phyloP scores from a whole-genome alignment of 2,888 invertebrate genomes.

The Cantharis rustica region DNA sequence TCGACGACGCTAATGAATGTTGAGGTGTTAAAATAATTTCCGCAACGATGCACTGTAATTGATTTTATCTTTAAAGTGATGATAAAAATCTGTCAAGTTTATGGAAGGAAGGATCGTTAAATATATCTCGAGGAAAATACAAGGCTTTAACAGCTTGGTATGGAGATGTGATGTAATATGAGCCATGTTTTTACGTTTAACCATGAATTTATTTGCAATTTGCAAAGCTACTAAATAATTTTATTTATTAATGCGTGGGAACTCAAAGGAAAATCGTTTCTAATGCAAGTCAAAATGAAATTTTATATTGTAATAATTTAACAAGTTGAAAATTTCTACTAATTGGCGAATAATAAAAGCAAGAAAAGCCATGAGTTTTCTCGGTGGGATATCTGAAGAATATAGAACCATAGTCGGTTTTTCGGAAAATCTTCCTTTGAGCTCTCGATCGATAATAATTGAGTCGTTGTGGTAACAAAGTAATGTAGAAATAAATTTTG shows the following conservation, averaged over 20 bases:
- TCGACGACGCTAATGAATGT: background rate
- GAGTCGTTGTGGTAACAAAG: background rate
- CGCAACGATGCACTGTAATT: constrained; percentile 7
- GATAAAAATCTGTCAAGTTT: constrained; percentile 20
- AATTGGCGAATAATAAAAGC: background rate
- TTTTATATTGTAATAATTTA: background rate
- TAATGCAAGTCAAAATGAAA: background rate
- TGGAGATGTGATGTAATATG: constrained; percentile 22
- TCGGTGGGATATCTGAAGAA: too few relatives aligned
- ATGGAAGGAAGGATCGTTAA: constrained; percentile 17
- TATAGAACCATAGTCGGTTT: too few relatives aligned
- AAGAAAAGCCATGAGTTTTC: too few relatives aligned
- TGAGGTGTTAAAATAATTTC: constrained; percentile 15
- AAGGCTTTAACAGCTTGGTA: constrained; percentile 15
- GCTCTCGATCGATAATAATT: background rate
- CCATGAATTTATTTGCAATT: constrained; percentile 14
- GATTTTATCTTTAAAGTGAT: constrained; percentile 13
- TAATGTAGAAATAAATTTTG: background rate
- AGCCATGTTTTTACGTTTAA: constrained; percentile 17
- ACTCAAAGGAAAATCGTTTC: constrained; percentile 9
- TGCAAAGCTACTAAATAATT: constrained; percentile 16
- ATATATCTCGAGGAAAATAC: constrained; percentile 12
- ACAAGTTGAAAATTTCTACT: background rate
- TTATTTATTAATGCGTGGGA: constrained; percentile 19
- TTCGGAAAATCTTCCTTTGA: too few relatives aligned